Conservation (phyloP, 2,888 invertebrate species). For the Phasia obesa region DNA sequence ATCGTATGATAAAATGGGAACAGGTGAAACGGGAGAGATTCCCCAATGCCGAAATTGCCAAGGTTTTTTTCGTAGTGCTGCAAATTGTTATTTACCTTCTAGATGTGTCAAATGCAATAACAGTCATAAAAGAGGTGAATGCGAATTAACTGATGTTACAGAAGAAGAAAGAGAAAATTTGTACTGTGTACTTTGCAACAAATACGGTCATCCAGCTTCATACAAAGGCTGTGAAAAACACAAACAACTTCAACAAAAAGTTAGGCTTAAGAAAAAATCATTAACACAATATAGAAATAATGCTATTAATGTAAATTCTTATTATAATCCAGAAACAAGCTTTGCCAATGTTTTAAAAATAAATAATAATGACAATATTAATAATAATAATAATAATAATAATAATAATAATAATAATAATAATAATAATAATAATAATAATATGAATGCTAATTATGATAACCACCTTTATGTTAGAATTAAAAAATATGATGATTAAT, state of each 20-base stretch:
- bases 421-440: not conserved
- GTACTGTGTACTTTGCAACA: not conserved
- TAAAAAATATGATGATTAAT: not conserved
- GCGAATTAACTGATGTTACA: too few relatives aligned
- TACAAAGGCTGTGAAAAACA: not conserved
- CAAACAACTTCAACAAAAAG: not conserved
- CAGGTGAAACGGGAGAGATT: too few relatives aligned
- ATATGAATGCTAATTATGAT: not conserved
- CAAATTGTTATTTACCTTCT: not conserved
- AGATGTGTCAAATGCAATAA: too few relatives aligned
- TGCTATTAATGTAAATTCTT: not conserved
- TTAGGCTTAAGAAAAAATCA: not conserved
- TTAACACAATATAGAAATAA: not conserved
- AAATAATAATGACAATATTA: not conserved
- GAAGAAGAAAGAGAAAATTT: too few relatives aligned
- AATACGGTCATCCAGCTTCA: not conserved
- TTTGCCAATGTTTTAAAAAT: not conserved
- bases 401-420: too few relatives aligned
- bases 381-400: too few relatives aligned
- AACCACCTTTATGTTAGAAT: not conserved
- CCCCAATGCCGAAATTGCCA: slow-evolving; percentile 27
- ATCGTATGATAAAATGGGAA: too few relatives aligned
- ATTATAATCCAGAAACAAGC: not conserved
- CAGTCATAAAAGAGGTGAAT: too few relatives aligned
- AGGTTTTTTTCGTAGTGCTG: slow-evolving; percentile 19